Evolutionary conservation across 2,113 vertebrate species (phyloP).

Genomic region (Fukomys damarensis): DNA sequence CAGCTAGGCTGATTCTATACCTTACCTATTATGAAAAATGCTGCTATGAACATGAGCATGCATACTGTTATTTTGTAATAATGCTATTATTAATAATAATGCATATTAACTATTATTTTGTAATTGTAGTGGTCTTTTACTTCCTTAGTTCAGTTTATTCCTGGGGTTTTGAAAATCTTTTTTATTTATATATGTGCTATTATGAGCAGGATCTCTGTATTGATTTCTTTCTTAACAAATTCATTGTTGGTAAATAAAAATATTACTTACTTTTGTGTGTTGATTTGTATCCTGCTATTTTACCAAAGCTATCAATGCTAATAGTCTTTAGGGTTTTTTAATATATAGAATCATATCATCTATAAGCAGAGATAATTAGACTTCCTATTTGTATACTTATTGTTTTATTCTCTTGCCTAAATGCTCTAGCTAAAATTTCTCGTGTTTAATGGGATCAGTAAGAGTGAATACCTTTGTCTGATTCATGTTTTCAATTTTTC

Average conservation of each 20-base stretch:
- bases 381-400: background rate
- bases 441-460: background rate
- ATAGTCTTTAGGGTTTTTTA: no score
- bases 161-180: background rate
- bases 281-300: background rate
- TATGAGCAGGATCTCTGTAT: background rate
- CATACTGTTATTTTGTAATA: background rate
- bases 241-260: background rate
- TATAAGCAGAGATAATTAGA: background rate
- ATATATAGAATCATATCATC: no score
- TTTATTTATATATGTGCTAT: background rate
- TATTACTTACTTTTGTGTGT: background rate
- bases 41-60: background rate
- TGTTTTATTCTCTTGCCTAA: background rate
- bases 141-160: background rate
- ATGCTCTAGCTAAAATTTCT: background rate
- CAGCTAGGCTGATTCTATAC: background rate
- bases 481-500: background rate
- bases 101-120: background rate
- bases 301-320: no score
- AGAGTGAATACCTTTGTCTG: background rate
- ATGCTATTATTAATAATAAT: background rate
- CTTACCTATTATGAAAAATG: background rate
- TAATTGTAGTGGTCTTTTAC: background rate
- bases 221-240: background rate